These are phyloP conservation scores for Elaphurus davidianus DNA, from an alignment of 2,113 vertebrate genomes.

Conservation along the genomic window DNA sequence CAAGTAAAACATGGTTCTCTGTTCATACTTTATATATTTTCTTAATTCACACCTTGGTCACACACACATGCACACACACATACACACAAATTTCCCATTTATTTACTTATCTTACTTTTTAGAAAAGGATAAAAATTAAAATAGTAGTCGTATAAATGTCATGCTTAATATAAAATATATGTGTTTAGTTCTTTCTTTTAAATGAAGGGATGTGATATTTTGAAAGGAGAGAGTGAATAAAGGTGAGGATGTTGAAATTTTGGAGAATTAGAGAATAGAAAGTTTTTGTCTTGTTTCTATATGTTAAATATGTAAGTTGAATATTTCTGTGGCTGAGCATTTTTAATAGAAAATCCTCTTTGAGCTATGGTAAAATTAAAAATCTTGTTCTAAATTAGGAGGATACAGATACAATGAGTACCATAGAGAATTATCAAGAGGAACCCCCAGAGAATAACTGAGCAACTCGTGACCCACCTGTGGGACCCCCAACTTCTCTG, in stretches of 20 bases:
- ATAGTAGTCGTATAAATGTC: background rate
- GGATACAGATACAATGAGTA: background rate
- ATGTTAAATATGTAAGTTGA: background rate
- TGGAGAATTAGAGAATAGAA: background rate
- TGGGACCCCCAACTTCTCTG: background rate
- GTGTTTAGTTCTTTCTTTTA: background rate
- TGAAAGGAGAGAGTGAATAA: background rate
- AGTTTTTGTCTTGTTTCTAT: background rate
- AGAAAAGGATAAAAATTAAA: background rate
- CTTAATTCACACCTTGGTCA: background rate
- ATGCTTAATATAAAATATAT: background rate
- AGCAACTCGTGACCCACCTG: background rate
- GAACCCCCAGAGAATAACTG: background rate
- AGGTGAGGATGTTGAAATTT: background rate
- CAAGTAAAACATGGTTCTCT: background rate
- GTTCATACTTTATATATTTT: background rate
- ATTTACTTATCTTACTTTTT: background rate
- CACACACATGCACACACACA: background rate
- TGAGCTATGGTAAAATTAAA: background rate
- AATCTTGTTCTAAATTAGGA: background rate
- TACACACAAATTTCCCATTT: background rate
- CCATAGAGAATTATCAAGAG: background rate
- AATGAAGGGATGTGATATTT: background rate
- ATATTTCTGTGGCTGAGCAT: background rate
- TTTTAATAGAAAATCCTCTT: background rate